phyloP scores from a whole-genome alignment of 2,888 invertebrate species.

The Hipparchia sbordonii region DNA sequence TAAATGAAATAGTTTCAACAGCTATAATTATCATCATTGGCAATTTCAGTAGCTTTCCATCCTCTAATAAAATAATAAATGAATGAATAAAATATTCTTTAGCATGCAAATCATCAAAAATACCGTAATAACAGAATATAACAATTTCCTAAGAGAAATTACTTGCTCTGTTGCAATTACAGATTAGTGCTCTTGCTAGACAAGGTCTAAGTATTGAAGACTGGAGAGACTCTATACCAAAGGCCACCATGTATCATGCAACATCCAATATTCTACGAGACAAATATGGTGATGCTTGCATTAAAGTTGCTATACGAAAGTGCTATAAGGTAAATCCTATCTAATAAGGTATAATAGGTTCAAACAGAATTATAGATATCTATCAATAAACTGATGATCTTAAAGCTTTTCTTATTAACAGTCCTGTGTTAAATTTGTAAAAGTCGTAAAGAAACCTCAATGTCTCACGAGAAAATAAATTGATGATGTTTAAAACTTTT shows the following conservation, averaged over 20 bases:
- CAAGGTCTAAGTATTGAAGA: slow-evolving; percentile 12
- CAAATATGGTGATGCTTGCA: slow-evolving; percentile 56
- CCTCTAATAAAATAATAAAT: too few species aligned
- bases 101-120: too few species aligned
- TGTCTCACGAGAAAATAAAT: background rate
- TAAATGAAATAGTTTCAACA: too few species aligned
- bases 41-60: too few species aligned
- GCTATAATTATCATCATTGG: too few species aligned
- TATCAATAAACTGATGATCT: too few species aligned
- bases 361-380: background rate
- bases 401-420: too few species aligned
- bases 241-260: background rate
- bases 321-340: slow-evolving; percentile 48
- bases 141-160: background rate
- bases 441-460: too few species aligned
- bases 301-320: slow-evolving; percentile 59
- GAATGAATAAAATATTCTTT: too few species aligned
- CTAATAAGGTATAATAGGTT: background rate
- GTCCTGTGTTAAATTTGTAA: too few species aligned
- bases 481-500: background rate
- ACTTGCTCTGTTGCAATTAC: background rate
- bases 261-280: slow-evolving; percentile 46
- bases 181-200: background rate
- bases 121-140: too few species aligned
- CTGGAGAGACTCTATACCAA: background rate